phyloP scores from a whole-genome alignment of 2,113 vertebrate genomes.

The Girardinichthys multiradiatus region DNA sequence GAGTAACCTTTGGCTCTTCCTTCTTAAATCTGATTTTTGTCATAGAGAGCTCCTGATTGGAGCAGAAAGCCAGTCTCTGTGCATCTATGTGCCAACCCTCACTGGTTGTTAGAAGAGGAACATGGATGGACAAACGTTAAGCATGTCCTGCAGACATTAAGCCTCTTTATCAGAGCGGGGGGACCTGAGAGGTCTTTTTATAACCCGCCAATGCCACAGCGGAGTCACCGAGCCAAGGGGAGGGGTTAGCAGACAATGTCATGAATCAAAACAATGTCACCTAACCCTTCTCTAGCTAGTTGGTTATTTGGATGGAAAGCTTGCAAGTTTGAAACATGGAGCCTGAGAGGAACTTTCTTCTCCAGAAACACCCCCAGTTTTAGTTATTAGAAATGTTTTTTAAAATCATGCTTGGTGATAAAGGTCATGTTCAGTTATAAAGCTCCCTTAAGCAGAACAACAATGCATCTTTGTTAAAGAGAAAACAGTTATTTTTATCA shows the following conservation, averaged over 20 bases:
- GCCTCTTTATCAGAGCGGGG: slow-evolving; percentile 76
- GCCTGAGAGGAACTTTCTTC: not conserved
- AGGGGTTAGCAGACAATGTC: slow-evolving; percentile 72
- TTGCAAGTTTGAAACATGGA: not conserved
- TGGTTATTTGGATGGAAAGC: not conserved
- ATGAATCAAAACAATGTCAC: slow-evolving; percentile 71
- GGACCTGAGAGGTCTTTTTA: slow-evolving; percentile 78
- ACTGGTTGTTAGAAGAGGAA: slow-evolving; percentile 69
- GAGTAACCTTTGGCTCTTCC: slow-evolving; percentile 43
- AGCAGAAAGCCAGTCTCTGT: slow-evolving; percentile 64
- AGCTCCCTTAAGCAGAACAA: no score
- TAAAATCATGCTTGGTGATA: no score
- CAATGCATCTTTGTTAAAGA: no score
- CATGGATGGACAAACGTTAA: slow-evolving; percentile 75
- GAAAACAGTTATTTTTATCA: no score
- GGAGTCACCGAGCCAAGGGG: slow-evolving; percentile 57
- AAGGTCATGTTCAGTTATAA: no score
- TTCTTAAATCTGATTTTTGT: slow-evolving; percentile 57
- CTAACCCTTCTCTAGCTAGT: slow-evolving; percentile 72
- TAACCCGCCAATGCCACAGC: slow-evolving; percentile 67
- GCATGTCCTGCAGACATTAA: slow-evolving; percentile 81
- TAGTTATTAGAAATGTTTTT: no score
- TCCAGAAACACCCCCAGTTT: no score
- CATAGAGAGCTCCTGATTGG: slow-evolving; percentile 73
- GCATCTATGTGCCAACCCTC: slow-evolving; percentile 68